Percentiles rank a stretch among this genome's conserved stretches.
Conservation (phyloP, 1,140 invertebrate species). For the Heliconius nattereri region DNA sequence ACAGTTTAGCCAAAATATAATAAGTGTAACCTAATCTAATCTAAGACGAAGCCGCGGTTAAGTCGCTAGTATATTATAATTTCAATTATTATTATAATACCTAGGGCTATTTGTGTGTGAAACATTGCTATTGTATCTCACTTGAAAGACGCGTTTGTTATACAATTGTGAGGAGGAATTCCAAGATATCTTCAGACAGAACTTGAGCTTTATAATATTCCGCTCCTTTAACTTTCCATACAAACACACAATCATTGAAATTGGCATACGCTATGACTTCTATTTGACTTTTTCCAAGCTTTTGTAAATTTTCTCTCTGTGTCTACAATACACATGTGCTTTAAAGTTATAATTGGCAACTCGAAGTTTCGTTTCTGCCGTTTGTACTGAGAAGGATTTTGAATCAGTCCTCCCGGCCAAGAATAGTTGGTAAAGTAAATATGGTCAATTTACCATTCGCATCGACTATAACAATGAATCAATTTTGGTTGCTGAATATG, state of each 20-base stretch:
- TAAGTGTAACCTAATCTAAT: too few species aligned
- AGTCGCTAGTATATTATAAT: too few species aligned
- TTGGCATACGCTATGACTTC: slow-evolving; percentile 26
- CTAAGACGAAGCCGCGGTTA: too few species aligned
- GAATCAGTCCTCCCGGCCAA: slow-evolving; percentile 11
- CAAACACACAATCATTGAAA: slow-evolving; percentile 26
- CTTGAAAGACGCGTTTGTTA: neutral
- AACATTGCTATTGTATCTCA: too few species aligned
- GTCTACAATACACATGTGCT: slow-evolving; percentile 33
- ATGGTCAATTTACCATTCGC: slow-evolving; percentile 17
- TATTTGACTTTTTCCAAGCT: slow-evolving; percentile 30
- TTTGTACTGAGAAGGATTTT: neutral
- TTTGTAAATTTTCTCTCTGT: slow-evolving; percentile 30
- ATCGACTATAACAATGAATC: neutral
- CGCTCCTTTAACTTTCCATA: slow-evolving; percentile 25
- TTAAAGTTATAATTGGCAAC: slow-evolving; percentile 34
- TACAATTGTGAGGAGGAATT: neutral
- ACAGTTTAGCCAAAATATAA: too few species aligned
- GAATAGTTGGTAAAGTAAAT: slow-evolving; percentile 35
- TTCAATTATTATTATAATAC: neutral
- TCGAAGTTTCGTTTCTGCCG: slow-evolving; percentile 16
- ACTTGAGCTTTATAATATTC: slow-evolving; percentile 19
- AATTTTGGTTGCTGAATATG: neutral
- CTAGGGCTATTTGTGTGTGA: neutral
- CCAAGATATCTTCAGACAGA: neutral